A percentile compares a stretch with the other conserved stretches of the same genome.
Evolutionary conservation across 2,888 invertebrate species (phyloP).

Genomic region (Horisme vitalbata): DNA sequence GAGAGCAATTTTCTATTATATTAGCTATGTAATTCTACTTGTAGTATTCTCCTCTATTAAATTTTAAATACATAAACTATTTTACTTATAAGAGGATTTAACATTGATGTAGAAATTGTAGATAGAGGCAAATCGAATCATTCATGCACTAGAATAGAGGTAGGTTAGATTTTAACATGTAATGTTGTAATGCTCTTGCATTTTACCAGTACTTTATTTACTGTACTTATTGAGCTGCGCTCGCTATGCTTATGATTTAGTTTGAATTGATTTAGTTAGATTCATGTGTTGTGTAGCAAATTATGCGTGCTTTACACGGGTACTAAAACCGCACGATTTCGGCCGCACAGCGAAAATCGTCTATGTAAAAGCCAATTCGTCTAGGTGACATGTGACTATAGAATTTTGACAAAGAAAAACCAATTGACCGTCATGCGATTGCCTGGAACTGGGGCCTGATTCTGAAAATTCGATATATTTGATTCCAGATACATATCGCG

Average conservation of each 20-base stretch:
- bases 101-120: slow-evolving; percentile 41
- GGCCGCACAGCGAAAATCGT: no score
- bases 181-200: slow-evolving; percentile 37
- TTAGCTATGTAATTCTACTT: slow-evolving; percentile 37
- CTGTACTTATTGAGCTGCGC: slow-evolving; percentile 40
- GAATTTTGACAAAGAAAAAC: no score
- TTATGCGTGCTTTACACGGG: no score
- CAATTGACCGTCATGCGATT: no score
- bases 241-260: slow-evolving; percentile 41
- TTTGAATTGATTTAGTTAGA: slow-evolving; percentile 27
- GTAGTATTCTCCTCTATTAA: slow-evolving; percentile 41
- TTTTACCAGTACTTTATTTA: slow-evolving; percentile 38
- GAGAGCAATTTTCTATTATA: slow-evolving; percentile 27
- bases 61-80: slow-evolving; percentile 31
- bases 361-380: no score
- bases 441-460: no score
- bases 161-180: slow-evolving; percentile 27
- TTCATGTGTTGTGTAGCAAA: slow-evolving; percentile 1
- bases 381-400: no score
- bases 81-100: slow-evolving; percentile 39
- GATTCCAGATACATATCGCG: no score
- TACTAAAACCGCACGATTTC: no score
- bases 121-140: slow-evolving; percentile 42
- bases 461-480: no score
- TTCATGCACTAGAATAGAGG: slow-evolving; percentile 28